phyloP scores from a whole-genome alignment of 2,113 vertebrate species.

The Leptosomus discolor region DNA sequence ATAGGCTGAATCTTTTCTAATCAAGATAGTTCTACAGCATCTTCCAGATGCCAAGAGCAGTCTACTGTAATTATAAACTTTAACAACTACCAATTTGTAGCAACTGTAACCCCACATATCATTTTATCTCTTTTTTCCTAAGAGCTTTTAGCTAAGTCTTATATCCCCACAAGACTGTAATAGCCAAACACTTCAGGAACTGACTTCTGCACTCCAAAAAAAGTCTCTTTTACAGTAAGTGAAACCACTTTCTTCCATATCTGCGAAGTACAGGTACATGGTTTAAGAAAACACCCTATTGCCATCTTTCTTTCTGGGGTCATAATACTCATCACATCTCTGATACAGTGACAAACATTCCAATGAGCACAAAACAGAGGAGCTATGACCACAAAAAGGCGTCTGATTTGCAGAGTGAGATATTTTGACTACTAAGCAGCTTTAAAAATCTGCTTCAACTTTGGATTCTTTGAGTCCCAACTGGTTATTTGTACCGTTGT shows the following conservation, averaged over 20 bases:
- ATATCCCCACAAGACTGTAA: background rate
- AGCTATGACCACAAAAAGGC: background rate
- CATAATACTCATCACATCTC: background rate
- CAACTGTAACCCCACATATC: background rate
- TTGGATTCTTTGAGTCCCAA: background rate
- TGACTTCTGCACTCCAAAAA: background rate
- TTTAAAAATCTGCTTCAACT: constrained; percentile 33
- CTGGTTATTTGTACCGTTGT: constrained; percentile 16
- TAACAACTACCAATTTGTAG: background rate
- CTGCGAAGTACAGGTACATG: background rate
- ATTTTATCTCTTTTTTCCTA: background rate
- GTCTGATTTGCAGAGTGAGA: background rate
- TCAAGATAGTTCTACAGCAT: background rate
- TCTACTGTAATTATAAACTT: background rate
- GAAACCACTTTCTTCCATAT: background rate
- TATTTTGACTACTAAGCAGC: constrained; percentile 33
- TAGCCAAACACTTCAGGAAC: background rate
- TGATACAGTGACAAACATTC: background rate
- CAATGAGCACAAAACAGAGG: background rate
- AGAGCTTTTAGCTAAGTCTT: background rate
- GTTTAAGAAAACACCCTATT: background rate
- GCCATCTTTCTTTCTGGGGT: background rate
- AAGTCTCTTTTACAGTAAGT: background rate
- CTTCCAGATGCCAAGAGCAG: background rate
- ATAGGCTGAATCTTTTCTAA: background rate